Evolutionary conservation across 2,888 invertebrate species (phyloP), one percentile per base, ranked within the genome.

Genomic region (Scaeva pyrastri): DNA sequence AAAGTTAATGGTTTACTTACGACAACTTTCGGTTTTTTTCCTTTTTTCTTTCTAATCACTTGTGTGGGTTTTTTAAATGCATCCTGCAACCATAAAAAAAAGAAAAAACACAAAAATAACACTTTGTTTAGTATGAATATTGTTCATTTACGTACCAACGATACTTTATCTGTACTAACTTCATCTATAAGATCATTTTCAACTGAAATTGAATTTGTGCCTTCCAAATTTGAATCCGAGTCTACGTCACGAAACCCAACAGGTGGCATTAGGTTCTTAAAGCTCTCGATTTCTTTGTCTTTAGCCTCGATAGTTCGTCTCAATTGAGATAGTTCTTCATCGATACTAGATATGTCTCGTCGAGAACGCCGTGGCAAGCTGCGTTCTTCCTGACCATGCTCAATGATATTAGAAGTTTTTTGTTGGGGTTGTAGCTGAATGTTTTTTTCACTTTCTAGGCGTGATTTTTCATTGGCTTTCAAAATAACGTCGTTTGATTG

Each of bases 191-290:
- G 64, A 21, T 60, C 23, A 2, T 5, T 14, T 7, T 31, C 6
- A 31, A 31, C 6, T 8, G 41, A n/a, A 1, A 2, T n/a, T 43
- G 43, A 62, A 19, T 23, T 26, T 48, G 19, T 31, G 16, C 14
- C 1, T 0, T 8, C 19, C 6, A 36, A 58, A 26, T 10, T n/a
- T 1, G 48, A 19, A 14, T 26, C 14, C n/a, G 7, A 7, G 14
- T 8, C 8, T 31, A 5, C 3, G 19, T 85, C 85, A 36, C 60
- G 31, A 60, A 85, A 85, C 2, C 73, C 68, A 21, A 43, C 26
- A 10, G 85, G 85, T 6, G 85, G 85, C 0, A 62, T 62, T 0
- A 85, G 5, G 1, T 52, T 66, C 71, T 66, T 58, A n/a, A 72
- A 21, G 2, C 60, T 39, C 16, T 72, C 75, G 14, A 64, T 16